phyloP scores from a whole-genome alignment of 2,888 invertebrate genomes.

The Sphecodes monilicornis region DNA sequence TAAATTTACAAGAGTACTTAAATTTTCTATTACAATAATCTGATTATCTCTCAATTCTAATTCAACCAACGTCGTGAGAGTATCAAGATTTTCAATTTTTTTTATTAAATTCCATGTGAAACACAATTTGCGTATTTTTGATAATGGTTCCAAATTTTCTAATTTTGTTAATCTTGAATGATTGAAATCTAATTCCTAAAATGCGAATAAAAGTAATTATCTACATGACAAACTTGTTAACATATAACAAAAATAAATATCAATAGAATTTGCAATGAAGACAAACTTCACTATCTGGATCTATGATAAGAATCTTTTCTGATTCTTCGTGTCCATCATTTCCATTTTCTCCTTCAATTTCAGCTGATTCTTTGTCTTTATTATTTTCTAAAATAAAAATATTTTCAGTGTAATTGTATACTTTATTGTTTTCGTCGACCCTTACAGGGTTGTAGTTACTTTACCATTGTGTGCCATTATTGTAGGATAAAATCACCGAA shows the following conservation, averaged over 20 bases:
- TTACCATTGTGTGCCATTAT: slow-evolving; percentile 70
- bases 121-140: slow-evolving; percentile 91
- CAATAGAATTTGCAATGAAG: slow-evolving; percentile 29
- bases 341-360: slow-evolving; percentile 74
- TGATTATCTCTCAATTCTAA: slow-evolving; percentile 99
- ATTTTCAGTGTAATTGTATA: slow-evolving; percentile 20
- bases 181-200: slow-evolving; percentile 92
- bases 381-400: slow-evolving; percentile 71
- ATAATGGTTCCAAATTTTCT: slow-evolving; percentile 92
- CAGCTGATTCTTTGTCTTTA: slow-evolving; percentile 75
- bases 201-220: slow-evolving; percentile 44
- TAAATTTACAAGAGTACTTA: slow-evolving; percentile 94
- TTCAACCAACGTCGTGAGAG: slow-evolving; percentile 91
- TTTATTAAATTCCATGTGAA: slow-evolving; percentile 98
- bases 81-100: slow-evolving; percentile 94
- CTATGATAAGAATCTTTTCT: slow-evolving; percentile 88
- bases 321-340: slow-evolving; percentile 80
- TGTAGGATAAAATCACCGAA: not conserved
- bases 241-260: not conserved
- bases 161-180: slow-evolving; percentile 94
- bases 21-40: slow-evolving; percentile 95
- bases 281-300: slow-evolving; percentile 87
- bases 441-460: not conserved
- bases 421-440: not conserved
- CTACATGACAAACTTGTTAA: slow-evolving; percentile 15